phyloP scores from a whole-genome alignment of 2,113 vertebrate genomes.

The Lichenostomus cassidix region DNA sequence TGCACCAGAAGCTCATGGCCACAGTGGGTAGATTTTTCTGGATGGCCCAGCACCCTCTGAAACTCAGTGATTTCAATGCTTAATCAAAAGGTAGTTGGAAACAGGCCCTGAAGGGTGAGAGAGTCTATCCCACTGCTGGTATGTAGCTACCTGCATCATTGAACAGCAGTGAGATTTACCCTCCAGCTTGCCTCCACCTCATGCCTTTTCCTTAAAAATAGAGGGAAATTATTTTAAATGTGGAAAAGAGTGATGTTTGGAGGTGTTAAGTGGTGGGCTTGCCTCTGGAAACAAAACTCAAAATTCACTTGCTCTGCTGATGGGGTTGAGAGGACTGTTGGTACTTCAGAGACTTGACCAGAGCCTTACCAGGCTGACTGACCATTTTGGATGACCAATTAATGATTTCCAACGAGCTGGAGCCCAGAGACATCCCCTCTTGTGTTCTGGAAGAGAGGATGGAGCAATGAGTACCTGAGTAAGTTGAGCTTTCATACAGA shows the following conservation, averaged over 20 bases:
- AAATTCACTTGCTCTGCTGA: not conserved
- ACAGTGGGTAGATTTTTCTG: not conserved
- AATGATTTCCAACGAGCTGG: not conserved
- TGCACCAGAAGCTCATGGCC: not conserved
- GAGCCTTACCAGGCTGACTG: not conserved
- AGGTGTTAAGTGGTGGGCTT: not conserved
- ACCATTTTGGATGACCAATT: not conserved
- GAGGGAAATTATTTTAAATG: not conserved
- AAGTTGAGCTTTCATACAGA: not conserved
- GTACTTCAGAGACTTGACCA: not conserved
- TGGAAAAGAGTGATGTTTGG: not conserved
- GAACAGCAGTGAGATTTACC: not conserved
- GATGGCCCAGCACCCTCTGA: not conserved
- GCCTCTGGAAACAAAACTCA: not conserved
- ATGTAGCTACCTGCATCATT: accelerated
- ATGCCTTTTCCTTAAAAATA: not conserved
- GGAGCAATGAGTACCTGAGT: not conserved
- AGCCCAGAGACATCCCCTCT: not conserved
- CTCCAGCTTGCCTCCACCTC: not conserved
- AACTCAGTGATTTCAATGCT: not conserved
- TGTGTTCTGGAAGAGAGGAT: not conserved
- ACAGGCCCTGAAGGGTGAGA: not conserved
- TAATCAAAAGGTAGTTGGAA: not conserved
- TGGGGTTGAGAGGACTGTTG: not conserved
- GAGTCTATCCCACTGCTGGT: accelerated